Evolutionary conservation across 2,888 invertebrate genomes (phyloP).

Genomic region (Rhimphoctona megacephalus): DNA sequence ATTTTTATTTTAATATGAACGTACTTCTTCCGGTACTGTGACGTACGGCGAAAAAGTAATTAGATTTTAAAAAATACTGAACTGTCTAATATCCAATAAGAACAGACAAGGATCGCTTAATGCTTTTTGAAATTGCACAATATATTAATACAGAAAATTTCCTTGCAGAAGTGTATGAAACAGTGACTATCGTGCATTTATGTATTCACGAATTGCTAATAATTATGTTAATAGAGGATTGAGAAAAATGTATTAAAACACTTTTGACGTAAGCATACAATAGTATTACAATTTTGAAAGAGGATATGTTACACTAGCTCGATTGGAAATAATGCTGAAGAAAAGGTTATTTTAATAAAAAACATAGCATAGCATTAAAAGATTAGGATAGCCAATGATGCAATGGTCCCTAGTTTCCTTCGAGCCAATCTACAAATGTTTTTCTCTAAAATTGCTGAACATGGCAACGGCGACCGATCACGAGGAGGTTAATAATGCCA

Average conservation of each 20-base stretch:
- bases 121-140: neutral
- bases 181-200: neutral
- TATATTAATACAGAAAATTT: neutral
- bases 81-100: too few relatives aligned
- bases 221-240: neutral
- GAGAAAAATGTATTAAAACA: too few relatives aligned
- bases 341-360: neutral
- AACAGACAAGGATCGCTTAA: neutral
- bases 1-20: neutral
- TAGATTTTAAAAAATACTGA: too few relatives aligned
- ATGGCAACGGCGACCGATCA: slow-evolving; percentile 72
- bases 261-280: too few relatives aligned
- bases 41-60: too few relatives aligned
- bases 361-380: neutral
- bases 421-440: neutral
- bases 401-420: neutral
- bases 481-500: slow-evolving; percentile 81
- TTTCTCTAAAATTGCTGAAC: neutral
- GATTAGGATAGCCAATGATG: neutral
- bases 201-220: neutral
- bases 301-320: neutral
- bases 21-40: too few relatives aligned
- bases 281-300: too few relatives aligned
- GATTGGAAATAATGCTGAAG: neutral
- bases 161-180: neutral